Conservation (phyloP, 1,140 invertebrate species). For the Drosophila pallidifrons region DNA sequence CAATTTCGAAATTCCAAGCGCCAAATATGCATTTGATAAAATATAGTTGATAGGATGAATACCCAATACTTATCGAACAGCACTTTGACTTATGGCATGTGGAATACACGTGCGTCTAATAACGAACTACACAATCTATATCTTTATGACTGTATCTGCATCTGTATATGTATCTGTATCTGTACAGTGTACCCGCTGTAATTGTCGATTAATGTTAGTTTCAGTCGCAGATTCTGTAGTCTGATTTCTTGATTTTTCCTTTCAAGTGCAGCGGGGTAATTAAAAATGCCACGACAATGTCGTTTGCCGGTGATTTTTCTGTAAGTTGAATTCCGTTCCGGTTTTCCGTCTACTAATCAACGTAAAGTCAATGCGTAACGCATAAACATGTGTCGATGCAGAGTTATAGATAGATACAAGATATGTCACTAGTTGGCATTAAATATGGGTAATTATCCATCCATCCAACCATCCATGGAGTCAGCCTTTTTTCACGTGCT, state of each 20-base stretch:
- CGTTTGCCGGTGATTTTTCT: conserved; percentile 21
- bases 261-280: conserved; percentile 32
- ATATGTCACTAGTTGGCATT: background rate
- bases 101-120: conserved; percentile 36
- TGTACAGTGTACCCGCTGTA: background rate
- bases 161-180: background rate
- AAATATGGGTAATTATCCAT: conserved; percentile 22
- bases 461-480: background rate
- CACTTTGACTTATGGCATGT: conserved; percentile 22
- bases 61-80: background rate
- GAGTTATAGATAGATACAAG: background rate
- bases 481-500: conserved; percentile 32
- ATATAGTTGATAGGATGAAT: background rate
- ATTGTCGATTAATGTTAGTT: conserved; percentile 28
- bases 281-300: conserved; percentile 18
- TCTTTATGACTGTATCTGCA: background rate
- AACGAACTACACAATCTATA: background rate
- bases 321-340: conserved; percentile 19
- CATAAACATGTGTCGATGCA: background rate
- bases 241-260: conserved; percentile 31
- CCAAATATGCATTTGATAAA: conserved; percentile 9
- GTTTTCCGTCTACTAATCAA: conserved; percentile 19
- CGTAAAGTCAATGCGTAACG: conserved; percentile 3
- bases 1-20: background rate
- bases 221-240: conserved; percentile 14